phyloP scores from a whole-genome alignment of 2,113 vertebrate genomes.

The Otolemur garnettii region DNA sequence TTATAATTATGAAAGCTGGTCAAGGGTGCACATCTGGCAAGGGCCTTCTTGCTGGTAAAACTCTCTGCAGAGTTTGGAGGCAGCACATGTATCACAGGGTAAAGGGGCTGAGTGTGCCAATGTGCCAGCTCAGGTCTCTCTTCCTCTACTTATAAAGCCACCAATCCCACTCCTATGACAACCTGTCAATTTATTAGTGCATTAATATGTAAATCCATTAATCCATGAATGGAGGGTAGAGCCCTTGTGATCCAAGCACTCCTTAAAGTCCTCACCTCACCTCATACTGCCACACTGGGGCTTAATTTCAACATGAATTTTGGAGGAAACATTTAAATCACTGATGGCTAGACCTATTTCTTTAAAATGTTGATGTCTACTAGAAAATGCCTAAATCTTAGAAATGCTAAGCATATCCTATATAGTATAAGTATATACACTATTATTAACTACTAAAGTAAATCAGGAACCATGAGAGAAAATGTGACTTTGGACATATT shows the following conservation, averaged over 20 bases:
- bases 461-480: background rate
- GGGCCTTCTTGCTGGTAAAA: background rate
- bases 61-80: background rate
- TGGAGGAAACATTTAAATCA: background rate
- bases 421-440: no score
- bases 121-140: background rate
- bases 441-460: slow-evolving; percentile 19
- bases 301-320: background rate
- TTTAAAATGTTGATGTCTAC: background rate
- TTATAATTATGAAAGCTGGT: background rate
- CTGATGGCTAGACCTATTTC: background rate
- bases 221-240: background rate
- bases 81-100: background rate
- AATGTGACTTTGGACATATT: background rate
- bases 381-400: background rate
- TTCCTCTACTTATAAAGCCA: background rate
- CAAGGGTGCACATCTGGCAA: background rate
- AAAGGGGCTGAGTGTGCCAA: background rate
- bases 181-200: background rate
- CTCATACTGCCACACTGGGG: background rate
- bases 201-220: background rate
- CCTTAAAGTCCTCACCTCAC: background rate
- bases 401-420: background rate
- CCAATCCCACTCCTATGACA: background rate
- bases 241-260: background rate